Evolutionary conservation across 2,113 vertebrate genomes (phyloP), one percentile per base, ranked within the genome.

Genomic region (Maccullochella peelii): DNA sequence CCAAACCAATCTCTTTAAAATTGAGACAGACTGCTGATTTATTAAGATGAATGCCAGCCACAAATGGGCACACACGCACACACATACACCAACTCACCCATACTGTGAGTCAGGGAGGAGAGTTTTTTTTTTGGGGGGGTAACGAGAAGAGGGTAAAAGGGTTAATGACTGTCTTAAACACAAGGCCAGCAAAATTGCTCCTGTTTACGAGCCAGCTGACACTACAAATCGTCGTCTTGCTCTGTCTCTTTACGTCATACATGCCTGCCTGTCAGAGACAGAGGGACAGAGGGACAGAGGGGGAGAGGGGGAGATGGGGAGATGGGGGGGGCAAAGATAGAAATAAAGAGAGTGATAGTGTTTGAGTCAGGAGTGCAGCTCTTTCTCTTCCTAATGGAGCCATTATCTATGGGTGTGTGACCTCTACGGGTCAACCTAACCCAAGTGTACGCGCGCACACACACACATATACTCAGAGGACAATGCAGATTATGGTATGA

Each of bases 301-400:
- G n/a, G n/a, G 6, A 14, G 73, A 49, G 18, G 15, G 69, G 16
- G 1, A 7, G n/a, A 71, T 7, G 47, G 55, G 80, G 70, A 68
- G 40, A 68, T 12, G 62, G 27, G 42, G 33, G 33, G 75, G 58
- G 4, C 18, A 33, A 71, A 50, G 67, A 52, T 6, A 68, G 66
- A 82, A 57, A 69, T 42, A 55, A 52, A 82, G 44, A 84, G 76
- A 85, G 71, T 77, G 77, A 81, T 73, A 21, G 72, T 16, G 77
- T 80, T 84, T 69, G 49, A 84, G 71, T 36, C 85, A 79, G 61
- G 14, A 50, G 86, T 82, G 79, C 40, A 83, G 85, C 84, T 86
- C 83, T 94, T 80, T 86, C 87, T 93, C 93, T 92, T 90, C 67
- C 79, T 94, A 93, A 94, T 92, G 86, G 90, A 89, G 86, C 81